Evolutionary conservation across 2,113 vertebrate species (phyloP).

Genomic region (Eidolon helvum): DNA sequence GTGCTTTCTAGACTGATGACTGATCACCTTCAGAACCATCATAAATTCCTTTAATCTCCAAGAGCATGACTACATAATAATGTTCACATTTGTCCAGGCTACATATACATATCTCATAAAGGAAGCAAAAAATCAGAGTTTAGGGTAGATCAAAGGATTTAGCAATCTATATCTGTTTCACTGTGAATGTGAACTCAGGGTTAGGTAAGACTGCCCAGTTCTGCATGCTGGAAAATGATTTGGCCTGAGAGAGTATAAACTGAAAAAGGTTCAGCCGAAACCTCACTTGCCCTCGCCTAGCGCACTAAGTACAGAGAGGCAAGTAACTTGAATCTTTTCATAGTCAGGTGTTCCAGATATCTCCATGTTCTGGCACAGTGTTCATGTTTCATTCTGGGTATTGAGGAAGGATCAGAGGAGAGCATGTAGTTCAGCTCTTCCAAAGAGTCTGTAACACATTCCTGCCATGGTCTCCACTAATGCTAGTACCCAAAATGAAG

Average conservation of each 20-base stretch:
- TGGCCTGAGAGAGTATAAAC: not conserved
- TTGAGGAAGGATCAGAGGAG: not conserved
- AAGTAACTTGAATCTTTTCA: not conserved
- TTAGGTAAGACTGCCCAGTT: not conserved
- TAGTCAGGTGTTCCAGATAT: not conserved
- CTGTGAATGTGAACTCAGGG: not conserved
- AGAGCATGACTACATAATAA: not conserved
- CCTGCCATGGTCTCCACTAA: not conserved
- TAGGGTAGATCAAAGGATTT: not conserved
- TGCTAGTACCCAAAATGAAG: not conserved
- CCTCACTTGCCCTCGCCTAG: not conserved
- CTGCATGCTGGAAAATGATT: not conserved
- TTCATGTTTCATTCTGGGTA: not conserved
- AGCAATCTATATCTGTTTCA: not conserved
- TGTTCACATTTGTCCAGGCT: not conserved
- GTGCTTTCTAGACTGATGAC: not conserved
- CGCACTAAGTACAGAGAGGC: not conserved
- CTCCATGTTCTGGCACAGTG: not conserved
- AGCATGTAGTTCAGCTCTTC: slow-evolving; percentile 36
- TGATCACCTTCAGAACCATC: not conserved
- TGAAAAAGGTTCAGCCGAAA: not conserved
- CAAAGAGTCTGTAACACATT: not conserved
- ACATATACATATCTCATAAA: not conserved
- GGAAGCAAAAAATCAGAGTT: not conserved
- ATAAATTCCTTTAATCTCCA: not conserved